phyloP scores from a whole-genome alignment of 1,140 invertebrate genomes.

The Drosophila kepulauana region DNA sequence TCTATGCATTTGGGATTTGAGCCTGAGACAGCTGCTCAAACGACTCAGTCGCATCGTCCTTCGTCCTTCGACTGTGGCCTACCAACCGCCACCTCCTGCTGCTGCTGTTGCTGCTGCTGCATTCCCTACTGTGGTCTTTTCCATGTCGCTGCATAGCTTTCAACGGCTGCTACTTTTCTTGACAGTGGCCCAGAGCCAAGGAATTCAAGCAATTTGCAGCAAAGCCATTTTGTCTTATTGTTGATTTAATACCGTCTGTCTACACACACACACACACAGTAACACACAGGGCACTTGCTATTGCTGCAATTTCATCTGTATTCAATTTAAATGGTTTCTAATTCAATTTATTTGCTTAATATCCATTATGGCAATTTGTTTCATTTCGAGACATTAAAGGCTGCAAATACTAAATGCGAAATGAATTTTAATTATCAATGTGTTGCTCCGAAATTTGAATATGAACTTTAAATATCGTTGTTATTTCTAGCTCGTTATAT shows the following conservation, averaged over 20 bases:
- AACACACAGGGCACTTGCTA: not conserved
- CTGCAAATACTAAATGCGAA: slow-evolving; percentile 51
- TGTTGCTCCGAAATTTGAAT: not conserved
- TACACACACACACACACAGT: slow-evolving; percentile 6
- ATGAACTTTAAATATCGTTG: slow-evolving; percentile 17
- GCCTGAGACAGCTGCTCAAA: slow-evolving; percentile 64
- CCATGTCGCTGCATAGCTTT: slow-evolving; percentile 79
- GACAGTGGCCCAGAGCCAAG: slow-evolving; percentile 50
- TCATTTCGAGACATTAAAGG: slow-evolving; percentile 38
- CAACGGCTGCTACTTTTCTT: slow-evolving; percentile 64
- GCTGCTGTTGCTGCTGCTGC: slow-evolving; percentile 2
- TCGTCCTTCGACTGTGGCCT: not conserved
- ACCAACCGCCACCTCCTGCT: not conserved
- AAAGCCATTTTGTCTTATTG: slow-evolving; percentile 60
- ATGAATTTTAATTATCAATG: slow-evolving; percentile 19
- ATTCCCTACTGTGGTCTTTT: slow-evolving; percentile 76
- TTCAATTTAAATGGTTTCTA: slow-evolving; percentile 51
- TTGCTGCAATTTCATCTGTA: slow-evolving; percentile 35
- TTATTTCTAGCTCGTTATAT: too few species aligned
- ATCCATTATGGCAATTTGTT: slow-evolving; percentile 47
- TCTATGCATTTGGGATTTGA: slow-evolving; percentile 78
- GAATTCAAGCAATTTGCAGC: slow-evolving; percentile 61
- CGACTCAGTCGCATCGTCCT: slow-evolving; percentile 36
- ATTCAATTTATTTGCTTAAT: slow-evolving; percentile 46
- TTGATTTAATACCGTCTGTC: slow-evolving; percentile 62